Evolutionary conservation across 1,140 invertebrate species (phyloP).

Genomic region (Bilobella aurantiaca): DNA sequence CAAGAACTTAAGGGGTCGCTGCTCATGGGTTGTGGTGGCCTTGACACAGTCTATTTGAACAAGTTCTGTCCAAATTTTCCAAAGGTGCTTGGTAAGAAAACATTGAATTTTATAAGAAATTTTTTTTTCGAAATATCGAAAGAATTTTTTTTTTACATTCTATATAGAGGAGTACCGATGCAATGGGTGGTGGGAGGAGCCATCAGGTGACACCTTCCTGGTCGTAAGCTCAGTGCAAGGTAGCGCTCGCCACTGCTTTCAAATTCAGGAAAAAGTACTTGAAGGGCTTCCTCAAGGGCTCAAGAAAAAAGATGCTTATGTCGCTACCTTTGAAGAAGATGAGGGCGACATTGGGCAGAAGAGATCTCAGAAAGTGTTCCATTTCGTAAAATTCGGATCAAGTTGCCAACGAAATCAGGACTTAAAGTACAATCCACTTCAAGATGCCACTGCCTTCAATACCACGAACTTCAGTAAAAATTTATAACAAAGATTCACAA

Average conservation of each 20-base stretch:
- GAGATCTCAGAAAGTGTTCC: not conserved
- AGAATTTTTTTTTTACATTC: not conserved
- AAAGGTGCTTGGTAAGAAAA: not conserved
- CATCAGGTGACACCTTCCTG: not conserved
- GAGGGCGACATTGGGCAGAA: not conserved
- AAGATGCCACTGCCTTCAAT: not conserved
- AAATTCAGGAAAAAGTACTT: not conserved
- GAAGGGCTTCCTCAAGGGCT: not conserved
- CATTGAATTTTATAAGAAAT: not conserved
- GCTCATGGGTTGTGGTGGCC: not conserved
- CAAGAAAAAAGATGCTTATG: not conserved
- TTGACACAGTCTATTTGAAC: not conserved
- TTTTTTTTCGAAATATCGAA: not conserved
- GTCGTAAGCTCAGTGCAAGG: not conserved
- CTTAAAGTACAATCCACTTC: not conserved
- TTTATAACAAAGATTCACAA: too few species aligned
- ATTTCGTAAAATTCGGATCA: not conserved
- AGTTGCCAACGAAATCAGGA: not conserved
- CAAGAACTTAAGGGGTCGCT: not conserved
- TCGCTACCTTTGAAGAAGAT: not conserved
- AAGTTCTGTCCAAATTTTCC: not conserved
- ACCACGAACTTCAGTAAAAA: not conserved
- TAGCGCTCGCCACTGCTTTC: not conserved
- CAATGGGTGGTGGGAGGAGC: constrained; percentile 6
- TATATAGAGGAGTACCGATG: not conserved